Base-by-base conservation (phyloP, 2,113 vertebrate species). In the Butastur rufipennis region DNA sequence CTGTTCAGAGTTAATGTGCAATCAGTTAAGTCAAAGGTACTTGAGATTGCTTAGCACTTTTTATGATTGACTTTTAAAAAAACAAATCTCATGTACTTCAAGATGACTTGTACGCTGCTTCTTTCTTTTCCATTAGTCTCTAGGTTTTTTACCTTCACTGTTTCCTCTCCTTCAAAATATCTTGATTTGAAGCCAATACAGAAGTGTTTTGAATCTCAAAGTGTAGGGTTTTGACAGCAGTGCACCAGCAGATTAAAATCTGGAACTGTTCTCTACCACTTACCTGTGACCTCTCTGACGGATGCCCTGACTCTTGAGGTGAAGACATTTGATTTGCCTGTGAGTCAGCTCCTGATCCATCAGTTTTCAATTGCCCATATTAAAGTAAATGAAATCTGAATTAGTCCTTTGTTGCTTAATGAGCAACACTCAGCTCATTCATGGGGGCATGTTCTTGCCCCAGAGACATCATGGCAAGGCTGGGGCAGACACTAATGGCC, bases 361-460 rank as follows among this genome's bases (percentile, higher is more conserved):
- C 29, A 10, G 25, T 73, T 92, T 87, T 84, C 50, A 32, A 8
- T 32, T 52, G 11, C 16, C 10, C 2, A 0, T 73, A 14, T 65
- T 38, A 71, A 81, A 42, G 42, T 67, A 66, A 95, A 62, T 4
- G 0, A 13, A 56, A 38, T 52, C 9, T 5, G 20, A 65, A 27
- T 34, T 16, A 62, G 34, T 34, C 31, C 17, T 78, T 62, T 78
- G 18, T 29, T 12, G 43, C 59, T 70, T 81, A 81, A 16, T 19
- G 50, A 62, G 62, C 3, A 5, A 48, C 45, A 26, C 56, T 88
- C 13, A 34, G 27, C 67, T 89, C 9, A 2, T 84, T 89, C 34
- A 2, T 3, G 22, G 29, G 19, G 9, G 40, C 47, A 25, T 0
- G 0, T 55, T 82, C 66, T 67, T 90, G 62, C 10, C 7, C 18